Evolutionary conservation across 2,888 invertebrate genomes (phyloP).

Genomic region (Bedellia somnulentella): DNA sequence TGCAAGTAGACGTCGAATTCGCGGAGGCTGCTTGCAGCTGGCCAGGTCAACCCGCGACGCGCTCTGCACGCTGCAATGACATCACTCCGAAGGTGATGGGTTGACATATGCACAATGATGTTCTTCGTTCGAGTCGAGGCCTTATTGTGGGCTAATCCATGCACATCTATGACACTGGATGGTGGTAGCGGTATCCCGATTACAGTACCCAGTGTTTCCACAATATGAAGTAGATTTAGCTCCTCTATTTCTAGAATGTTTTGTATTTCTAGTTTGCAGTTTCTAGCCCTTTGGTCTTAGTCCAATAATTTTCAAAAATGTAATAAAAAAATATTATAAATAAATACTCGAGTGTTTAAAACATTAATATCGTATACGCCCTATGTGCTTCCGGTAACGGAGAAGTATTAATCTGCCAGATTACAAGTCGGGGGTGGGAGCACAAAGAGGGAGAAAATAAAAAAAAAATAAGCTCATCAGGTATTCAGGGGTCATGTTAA

Average conservation of each 20-base stretch:
- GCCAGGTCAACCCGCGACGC: constrained; percentile 4
- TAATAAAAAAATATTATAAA: too few species aligned
- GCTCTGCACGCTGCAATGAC: constrained; percentile 4
- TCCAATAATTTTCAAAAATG: too few species aligned
- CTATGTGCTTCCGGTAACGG: too few species aligned
- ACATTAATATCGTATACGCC: too few species aligned
- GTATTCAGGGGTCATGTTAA: too few species aligned
- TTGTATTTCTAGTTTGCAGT: constrained; percentile 4
- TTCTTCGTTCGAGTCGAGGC: constrained; percentile 1
- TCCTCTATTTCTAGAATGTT: constrained; percentile 4
- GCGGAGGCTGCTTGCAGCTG: constrained; percentile 2
- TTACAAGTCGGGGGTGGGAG: too few species aligned
- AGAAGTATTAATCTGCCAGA: too few species aligned
- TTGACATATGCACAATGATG: constrained; percentile 1
- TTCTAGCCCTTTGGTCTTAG: constrained; percentile 3
- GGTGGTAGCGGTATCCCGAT: constrained; percentile 1
- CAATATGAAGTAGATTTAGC: constrained; percentile 1
- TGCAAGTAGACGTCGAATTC: not conserved
- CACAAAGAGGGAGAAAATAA: too few species aligned
- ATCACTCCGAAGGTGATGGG: constrained; percentile 2
- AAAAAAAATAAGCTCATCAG: too few species aligned
- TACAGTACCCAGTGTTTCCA: constrained; percentile 1
- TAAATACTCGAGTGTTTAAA: too few species aligned
- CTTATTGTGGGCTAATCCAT: constrained; percentile 3
- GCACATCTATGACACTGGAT: not conserved